phyloP scores from a whole-genome alignment of 2,888 invertebrate species.

The Zygogramma bicolorata region DNA sequence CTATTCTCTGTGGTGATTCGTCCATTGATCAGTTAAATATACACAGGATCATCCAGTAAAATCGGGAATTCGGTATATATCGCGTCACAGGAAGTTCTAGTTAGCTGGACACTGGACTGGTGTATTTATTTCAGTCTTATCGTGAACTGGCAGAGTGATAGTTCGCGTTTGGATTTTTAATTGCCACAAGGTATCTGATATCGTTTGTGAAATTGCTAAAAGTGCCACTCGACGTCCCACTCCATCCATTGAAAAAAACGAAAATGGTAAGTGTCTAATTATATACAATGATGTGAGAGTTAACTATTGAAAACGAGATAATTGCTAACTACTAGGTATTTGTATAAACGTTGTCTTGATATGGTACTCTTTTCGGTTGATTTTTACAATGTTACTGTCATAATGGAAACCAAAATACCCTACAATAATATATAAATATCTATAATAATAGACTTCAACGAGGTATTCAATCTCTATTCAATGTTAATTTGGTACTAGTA shows the following conservation, averaged over 20 bases:
- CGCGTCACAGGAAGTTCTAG: not conserved
- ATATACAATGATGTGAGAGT: not conserved
- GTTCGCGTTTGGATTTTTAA: not conserved
- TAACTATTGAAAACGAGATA: not conserved
- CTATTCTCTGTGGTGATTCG: not conserved
- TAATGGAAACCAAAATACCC: no score
- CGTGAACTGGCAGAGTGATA: not conserved
- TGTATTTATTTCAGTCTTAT: conserved; percentile 6
- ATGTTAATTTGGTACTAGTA: no score
- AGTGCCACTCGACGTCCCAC: not conserved
- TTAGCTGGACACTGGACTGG: not conserved
- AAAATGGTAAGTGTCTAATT: conserved; percentile 7
- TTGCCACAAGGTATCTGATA: not conserved
- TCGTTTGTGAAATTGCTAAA: conserved; percentile 1
- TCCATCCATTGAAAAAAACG: conserved; percentile 1
- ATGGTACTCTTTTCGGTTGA: no score
- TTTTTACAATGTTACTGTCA: no score
- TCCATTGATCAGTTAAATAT: conserved; percentile 9
- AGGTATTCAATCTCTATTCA: no score
- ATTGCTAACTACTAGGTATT: no score
- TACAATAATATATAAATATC: no score
- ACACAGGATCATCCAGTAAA: not conserved
- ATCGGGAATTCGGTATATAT: not conserved
- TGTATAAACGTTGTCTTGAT: no score
- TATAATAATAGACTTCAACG: no score